Evolutionary conservation across 2,888 invertebrate species (phyloP).

Genomic region (Tethea ocularis): DNA sequence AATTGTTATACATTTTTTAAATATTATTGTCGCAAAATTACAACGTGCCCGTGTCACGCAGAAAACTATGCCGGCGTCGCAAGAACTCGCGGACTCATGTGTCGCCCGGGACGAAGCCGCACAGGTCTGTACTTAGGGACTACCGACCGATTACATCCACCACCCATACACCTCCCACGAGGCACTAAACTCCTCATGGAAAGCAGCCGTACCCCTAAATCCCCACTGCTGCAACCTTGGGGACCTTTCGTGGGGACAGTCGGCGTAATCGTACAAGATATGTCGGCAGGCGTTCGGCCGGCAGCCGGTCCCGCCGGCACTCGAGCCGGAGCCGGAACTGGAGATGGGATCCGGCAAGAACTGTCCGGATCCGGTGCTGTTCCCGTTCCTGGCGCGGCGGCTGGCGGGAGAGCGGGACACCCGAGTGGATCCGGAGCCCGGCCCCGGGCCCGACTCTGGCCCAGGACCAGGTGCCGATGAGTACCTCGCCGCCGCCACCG

Average conservation of each 20-base stretch:
- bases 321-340: conserved; percentile 22
- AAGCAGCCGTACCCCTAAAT: too few species aligned
- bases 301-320: conserved; percentile 88
- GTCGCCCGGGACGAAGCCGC: background rate
- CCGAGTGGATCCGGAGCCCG: conserved; percentile 48
- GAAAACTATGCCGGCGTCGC: conserved; percentile 5
- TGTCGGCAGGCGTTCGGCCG: conserved; percentile 92
- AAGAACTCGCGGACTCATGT: background rate
- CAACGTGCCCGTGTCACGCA: conserved; percentile 2
- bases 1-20: too few species aligned
- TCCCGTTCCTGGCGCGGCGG: conserved; percentile 91
- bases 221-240: background rate
- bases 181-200: background rate
- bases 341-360: conserved; percentile 53
- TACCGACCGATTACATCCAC: too few species aligned
- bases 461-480: conserved; percentile 85
- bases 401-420: conserved; percentile 75
- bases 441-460: conserved; percentile 39
- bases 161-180: too few species aligned
- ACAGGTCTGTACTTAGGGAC: background rate
- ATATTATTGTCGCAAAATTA: background rate
- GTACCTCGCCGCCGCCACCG: conserved; percentile 93
- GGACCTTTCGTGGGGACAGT: background rate
- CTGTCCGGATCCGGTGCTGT: conserved; percentile 89
- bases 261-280: background rate